Evolutionary conservation across 2,113 vertebrate genomes (phyloP).

Genomic region (Mohoua ochrocephala): DNA sequence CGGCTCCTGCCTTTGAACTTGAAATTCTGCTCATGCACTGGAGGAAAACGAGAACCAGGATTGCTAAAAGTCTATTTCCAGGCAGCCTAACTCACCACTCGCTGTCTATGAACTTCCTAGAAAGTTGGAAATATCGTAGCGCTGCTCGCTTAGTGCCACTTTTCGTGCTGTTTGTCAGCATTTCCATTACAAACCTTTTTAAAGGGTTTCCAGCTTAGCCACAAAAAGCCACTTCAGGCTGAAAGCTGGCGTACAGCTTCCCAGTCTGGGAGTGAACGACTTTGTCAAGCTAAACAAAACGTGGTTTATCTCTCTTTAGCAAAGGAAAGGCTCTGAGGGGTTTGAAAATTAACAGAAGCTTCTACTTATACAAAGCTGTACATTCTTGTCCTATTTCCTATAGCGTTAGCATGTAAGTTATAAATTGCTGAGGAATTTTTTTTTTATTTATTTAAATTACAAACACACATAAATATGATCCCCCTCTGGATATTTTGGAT

Average conservation of each 20-base stretch:
- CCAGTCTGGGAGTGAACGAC: neutral
- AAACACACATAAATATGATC: neutral
- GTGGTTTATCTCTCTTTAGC: conserved; percentile 48
- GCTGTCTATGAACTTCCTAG: conserved; percentile 35
- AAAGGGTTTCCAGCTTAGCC: conserved; percentile 57
- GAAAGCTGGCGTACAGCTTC: conserved; percentile 27
- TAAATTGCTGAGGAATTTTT: neutral
- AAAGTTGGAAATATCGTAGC: conserved; percentile 47
- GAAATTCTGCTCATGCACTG: neutral
- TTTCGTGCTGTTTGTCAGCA: conserved; percentile 50
- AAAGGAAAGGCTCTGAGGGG: neutral
- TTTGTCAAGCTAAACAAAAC: conserved; percentile 63
- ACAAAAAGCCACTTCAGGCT: conserved; percentile 60
- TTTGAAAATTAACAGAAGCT: neutral
- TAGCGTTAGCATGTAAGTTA: neutral
- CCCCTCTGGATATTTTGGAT: neutral
- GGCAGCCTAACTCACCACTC: neutral
- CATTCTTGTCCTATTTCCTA: neutral
- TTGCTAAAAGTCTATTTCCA: neutral
- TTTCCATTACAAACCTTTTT: conserved; percentile 64
- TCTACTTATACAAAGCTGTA: neutral
- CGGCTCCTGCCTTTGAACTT: neutral
- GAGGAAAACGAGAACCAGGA: neutral
- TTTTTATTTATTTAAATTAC: neutral
- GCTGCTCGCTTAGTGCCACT: conserved; percentile 14